Percentiles rank a stretch among this genome's conserved stretches.
Evolutionary conservation across 2,888 invertebrate species (phyloP).

Genomic region (Hermodice carunculata): DNA sequence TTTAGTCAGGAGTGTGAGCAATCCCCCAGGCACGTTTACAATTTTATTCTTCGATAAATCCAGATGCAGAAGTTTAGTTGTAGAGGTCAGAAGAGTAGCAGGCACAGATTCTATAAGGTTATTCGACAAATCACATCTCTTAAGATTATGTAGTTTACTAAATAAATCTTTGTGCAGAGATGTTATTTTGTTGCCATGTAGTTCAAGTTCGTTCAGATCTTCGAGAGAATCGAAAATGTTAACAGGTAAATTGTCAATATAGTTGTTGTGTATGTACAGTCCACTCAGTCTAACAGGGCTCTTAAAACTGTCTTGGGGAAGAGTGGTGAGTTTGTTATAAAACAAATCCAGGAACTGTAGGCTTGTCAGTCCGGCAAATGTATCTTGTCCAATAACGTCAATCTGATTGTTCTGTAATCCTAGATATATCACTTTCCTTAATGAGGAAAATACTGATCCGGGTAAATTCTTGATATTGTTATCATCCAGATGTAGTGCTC

Average conservation of each 20-base stretch:
- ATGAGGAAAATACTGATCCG: constrained; percentile 7
- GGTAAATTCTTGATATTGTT: constrained; percentile 23
- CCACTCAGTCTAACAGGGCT: constrained; percentile 13
- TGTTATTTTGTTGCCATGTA: constrained; percentile 23
- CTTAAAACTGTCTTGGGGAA: constrained; percentile 15
- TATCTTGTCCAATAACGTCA: constrained; percentile 1
- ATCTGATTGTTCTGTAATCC: constrained; percentile 38
- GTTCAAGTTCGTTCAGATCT: constrained; percentile 21
- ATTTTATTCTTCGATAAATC: too few relatives aligned
- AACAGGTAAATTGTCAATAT: constrained; percentile 10
- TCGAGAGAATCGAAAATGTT: constrained; percentile 20
- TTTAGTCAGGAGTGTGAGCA: not conserved
- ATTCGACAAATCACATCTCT: not conserved
- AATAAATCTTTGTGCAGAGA: constrained; percentile 3
- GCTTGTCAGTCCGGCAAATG: constrained; percentile 21
- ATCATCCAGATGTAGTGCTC: constrained; percentile 33
- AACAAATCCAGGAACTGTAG: constrained; percentile 28
- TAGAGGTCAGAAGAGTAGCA: too few relatives aligned
- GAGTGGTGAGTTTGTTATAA: constrained; percentile 21
- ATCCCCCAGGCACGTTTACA: too few relatives aligned
- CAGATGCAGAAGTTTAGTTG: too few relatives aligned
- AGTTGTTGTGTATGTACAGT: constrained; percentile 27
- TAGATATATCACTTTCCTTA: constrained; percentile 23
- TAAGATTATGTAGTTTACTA: not conserved
- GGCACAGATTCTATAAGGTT: constrained; percentile 18